A percentile compares a stretch with the other conserved stretches of the same genome.
Evolutionary conservation across 2,113 vertebrate genomes (phyloP).

Genomic region (Aegotheles bennettii): DNA sequence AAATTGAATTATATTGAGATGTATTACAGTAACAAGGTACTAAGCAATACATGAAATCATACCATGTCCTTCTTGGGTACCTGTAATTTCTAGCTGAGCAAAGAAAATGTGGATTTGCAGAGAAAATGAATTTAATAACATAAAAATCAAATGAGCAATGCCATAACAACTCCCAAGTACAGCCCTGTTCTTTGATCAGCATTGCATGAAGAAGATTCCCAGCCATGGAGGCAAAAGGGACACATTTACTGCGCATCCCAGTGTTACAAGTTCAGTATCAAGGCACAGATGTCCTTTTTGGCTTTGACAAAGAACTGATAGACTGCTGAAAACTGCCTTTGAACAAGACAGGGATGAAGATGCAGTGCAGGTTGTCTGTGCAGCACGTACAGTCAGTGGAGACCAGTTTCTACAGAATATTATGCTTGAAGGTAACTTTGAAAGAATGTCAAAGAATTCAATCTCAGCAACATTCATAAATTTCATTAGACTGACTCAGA

Average conservation of each 20-base stretch:
- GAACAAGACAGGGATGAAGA: conserved; percentile 32
- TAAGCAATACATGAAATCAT: neutral
- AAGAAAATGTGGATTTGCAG: neutral
- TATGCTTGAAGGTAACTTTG: conserved; percentile 28
- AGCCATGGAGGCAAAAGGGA: neutral
- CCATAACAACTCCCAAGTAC: neutral
- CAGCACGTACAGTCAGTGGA: neutral
- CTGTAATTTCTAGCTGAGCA: neutral
- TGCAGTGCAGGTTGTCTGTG: neutral
- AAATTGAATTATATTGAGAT: neutral
- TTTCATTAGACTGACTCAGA: neutral
- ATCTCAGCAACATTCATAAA: neutral
- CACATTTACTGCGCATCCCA: neutral
- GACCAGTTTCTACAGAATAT: neutral
- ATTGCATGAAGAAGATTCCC: neutral
- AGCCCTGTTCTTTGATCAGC: neutral
- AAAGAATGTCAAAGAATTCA: conserved; percentile 18
- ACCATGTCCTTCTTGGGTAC: neutral
- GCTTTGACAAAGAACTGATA: conserved; percentile 32
- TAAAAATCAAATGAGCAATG: neutral
- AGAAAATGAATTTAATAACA: neutral
- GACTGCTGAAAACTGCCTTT: conserved; percentile 45
- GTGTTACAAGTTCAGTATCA: conserved; percentile 6
- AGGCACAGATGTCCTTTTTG: conserved; percentile 1
- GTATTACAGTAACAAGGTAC: neutral